phyloP scores from a whole-genome alignment of 2,113 vertebrate species.

The Motacilla alba region DNA sequence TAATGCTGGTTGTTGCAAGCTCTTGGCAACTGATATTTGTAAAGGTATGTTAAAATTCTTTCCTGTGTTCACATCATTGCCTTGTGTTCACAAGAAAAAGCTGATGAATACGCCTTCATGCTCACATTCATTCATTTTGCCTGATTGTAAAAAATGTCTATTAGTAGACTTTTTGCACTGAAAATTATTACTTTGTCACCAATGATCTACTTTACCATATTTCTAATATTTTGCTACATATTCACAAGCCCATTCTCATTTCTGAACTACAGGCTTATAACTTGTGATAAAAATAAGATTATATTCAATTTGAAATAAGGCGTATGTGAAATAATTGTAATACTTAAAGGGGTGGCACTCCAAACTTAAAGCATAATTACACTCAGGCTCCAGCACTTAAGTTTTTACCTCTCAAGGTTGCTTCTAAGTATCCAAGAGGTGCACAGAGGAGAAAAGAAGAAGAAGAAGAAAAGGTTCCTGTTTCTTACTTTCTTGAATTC shows the following conservation, averaged over 20 bases:
- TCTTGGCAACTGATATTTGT: background rate
- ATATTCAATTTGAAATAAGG: background rate
- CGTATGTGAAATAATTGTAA: background rate
- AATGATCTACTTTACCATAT: background rate
- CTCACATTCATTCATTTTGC: background rate
- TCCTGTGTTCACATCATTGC: background rate
- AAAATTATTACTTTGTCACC: conserved; percentile 18
- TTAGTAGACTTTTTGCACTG: background rate
- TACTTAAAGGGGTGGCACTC: background rate
- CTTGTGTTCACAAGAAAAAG: background rate
- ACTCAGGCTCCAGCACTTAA: background rate
- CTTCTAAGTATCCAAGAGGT: background rate
- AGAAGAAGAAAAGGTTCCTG: background rate
- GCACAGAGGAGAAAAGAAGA: background rate
- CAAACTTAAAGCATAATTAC: background rate
- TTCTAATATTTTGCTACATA: conserved; percentile 28
- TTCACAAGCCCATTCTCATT: background rate
- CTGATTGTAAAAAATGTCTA: background rate
- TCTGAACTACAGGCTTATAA: background rate
- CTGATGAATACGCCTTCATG: conserved; percentile 5
- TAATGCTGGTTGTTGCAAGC: background rate
- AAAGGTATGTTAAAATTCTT: background rate
- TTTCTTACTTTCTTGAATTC: background rate
- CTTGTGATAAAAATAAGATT: background rate
- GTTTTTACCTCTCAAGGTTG: background rate